A percentile compares a stretch with the other conserved stretches of the same genome.
Evolutionary conservation across 2,113 vertebrate genomes (phyloP).

Genomic region (Tragelaphus strepsiceros): DNA sequence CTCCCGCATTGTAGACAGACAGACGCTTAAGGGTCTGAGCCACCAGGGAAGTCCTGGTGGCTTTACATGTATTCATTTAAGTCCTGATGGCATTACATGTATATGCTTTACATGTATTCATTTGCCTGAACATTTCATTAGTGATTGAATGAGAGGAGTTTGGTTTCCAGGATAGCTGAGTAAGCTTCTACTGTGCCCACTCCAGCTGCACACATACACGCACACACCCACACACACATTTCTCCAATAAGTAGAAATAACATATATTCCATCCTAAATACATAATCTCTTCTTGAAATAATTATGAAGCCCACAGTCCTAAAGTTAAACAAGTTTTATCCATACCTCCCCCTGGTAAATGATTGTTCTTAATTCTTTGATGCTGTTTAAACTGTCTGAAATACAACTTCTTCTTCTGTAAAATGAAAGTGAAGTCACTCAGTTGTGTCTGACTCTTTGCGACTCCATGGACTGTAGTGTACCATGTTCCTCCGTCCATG

Average conservation of each 20-base stretch:
- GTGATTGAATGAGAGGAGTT: neutral
- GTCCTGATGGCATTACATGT: too few relatives aligned
- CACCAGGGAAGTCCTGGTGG: too few relatives aligned
- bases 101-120: neutral
- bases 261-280: neutral
- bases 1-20: too few relatives aligned
- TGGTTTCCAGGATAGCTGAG: neutral
- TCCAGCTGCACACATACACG: rapidly evolving
- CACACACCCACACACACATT: neutral
- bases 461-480: neutral
- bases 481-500: neutral
- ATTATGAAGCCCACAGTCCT: neutral
- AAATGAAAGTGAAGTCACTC: neutral
- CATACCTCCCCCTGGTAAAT: neutral
- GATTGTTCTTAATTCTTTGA: neutral
- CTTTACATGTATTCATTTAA: neutral
- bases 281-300: neutral
- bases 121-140: neutral
- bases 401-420: neutral
- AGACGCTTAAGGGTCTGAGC: too few relatives aligned
- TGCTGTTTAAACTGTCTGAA: neutral
- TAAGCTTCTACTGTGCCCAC: neutral
- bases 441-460: neutral
- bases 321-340: neutral
- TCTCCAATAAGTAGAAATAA: neutral